Evolutionary conservation across 2,113 vertebrate genomes (phyloP).

Genomic region (Polyodon spathula): DNA sequence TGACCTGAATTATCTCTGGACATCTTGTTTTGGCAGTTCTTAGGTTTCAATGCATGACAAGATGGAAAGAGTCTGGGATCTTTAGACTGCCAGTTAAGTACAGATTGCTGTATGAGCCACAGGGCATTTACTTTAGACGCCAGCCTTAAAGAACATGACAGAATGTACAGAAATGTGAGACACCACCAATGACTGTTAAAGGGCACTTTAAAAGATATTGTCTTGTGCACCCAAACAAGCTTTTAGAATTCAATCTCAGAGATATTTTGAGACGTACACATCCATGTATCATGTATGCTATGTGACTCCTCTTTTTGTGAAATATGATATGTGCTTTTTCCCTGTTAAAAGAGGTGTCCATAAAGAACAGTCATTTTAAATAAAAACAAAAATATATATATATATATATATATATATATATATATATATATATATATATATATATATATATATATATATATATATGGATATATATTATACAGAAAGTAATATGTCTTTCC

Average conservation of each 20-base stretch:
- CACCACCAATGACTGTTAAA: slow-evolving; percentile 36
- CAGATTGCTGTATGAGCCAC: slow-evolving; percentile 45
- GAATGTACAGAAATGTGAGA: slow-evolving; percentile 45
- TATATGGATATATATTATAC: too few species aligned
- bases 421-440: too few species aligned
- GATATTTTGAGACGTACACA: slow-evolving; percentile 12
- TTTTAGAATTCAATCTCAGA: slow-evolving; percentile 22
- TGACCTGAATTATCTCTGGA: slow-evolving; percentile 27
- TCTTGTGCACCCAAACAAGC: slow-evolving; percentile 26
- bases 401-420: too few species aligned
- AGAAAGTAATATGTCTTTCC: too few species aligned
- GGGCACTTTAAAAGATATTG: slow-evolving; percentile 19
- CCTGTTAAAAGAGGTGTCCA: too few species aligned
- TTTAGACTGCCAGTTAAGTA: slow-evolving; percentile 44
- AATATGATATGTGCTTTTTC: too few species aligned
- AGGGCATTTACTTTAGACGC: slow-evolving; percentile 35
- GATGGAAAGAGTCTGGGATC: slow-evolving; percentile 40
- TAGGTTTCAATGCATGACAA: slow-evolving; percentile 46
- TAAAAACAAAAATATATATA: too few species aligned
- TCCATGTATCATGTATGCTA: background rate
- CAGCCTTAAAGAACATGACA: slow-evolving; percentile 26
- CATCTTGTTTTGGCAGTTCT: slow-evolving; percentile 33
- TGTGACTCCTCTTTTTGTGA: too few species aligned
- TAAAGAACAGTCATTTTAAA: too few species aligned
- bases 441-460: too few species aligned